Percentiles rank a stretch among this genome's conserved stretches.
phyloP scores from a whole-genome alignment of 2,113 vertebrate genomes.

The Eudyptes chrysolophus region DNA sequence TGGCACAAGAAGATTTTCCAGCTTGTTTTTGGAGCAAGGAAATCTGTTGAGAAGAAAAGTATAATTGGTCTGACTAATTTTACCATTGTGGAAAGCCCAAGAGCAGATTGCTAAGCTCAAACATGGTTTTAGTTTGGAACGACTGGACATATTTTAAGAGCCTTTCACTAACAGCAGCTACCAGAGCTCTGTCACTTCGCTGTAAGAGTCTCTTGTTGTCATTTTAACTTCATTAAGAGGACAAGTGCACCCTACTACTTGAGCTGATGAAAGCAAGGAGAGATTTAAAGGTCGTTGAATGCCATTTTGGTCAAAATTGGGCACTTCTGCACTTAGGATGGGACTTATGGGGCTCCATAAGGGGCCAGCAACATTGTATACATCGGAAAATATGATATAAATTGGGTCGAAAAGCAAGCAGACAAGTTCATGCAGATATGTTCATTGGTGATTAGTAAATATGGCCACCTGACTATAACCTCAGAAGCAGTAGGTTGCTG shows the following conservation, averaged over 20 bases:
- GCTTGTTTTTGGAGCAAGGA: not conserved
- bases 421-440: not conserved
- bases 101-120: not conserved
- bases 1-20: not conserved
- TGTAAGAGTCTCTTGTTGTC: not conserved
- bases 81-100: not conserved
- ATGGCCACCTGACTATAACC: not conserved
- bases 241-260: not conserved
- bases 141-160: not conserved
- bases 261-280: not conserved
- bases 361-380: not conserved
- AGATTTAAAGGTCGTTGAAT: not conserved
- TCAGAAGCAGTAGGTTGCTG: not conserved
- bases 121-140: not conserved
- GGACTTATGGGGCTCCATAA: not conserved
- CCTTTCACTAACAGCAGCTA: not conserved
- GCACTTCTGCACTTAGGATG: not conserved
- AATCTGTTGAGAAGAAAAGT: not conserved
- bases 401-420: not conserved
- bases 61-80: not conserved
- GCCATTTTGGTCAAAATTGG: not conserved
- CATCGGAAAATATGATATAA: not conserved
- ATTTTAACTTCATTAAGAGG: conserved; percentile 8
- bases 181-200: not conserved
- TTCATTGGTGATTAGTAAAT: not conserved